Evolutionary conservation across 92 coral and sea anemone genomes (phyloP).

Genomic region (Epizoanthus ramosus): DNA sequence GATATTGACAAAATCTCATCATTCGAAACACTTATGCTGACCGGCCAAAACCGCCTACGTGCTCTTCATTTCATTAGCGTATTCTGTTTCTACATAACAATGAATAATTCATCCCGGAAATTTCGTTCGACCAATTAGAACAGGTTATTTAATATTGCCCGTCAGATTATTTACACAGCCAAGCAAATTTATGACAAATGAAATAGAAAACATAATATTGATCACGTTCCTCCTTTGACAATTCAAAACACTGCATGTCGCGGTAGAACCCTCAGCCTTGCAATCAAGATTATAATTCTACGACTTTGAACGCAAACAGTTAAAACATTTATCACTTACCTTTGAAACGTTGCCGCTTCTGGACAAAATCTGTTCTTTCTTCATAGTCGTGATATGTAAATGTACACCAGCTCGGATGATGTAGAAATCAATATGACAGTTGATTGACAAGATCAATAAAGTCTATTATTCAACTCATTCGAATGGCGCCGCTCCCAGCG

Average conservation of each 20-base stretch:
- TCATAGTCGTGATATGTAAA: neutral
- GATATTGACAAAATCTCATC: neutral
- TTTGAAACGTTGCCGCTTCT: neutral
- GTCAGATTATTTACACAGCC: constrained; percentile 7
- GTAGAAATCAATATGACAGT: neutral
- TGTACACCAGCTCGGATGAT: neutral
- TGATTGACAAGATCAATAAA: constrained; percentile 13
- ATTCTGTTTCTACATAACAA: constrained; percentile 24
- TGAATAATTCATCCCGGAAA: constrained; percentile 25
- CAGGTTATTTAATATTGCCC: too few species aligned
- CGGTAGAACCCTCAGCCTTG: neutral
- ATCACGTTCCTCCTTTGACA: constrained; percentile 22
- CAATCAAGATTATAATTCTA: neutral
- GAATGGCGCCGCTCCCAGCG: constrained; percentile 28
- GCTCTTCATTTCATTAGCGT: constrained; percentile 28
- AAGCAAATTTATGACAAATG: neutral
- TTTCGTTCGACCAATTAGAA: constrained; percentile 16
- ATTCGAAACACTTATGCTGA: neutral
- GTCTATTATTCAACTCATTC: constrained; percentile 27
- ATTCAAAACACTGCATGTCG: neutral
- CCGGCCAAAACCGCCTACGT: constrained; percentile 36
- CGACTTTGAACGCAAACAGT: neutral
- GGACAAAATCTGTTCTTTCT: too few species aligned
- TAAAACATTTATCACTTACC: neutral
- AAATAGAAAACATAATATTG: neutral